Evolutionary conservation across 1,140 invertebrate species (phyloP), one percentile per base, ranked within the genome.

Genomic region (Oscheius sp.): DNA sequence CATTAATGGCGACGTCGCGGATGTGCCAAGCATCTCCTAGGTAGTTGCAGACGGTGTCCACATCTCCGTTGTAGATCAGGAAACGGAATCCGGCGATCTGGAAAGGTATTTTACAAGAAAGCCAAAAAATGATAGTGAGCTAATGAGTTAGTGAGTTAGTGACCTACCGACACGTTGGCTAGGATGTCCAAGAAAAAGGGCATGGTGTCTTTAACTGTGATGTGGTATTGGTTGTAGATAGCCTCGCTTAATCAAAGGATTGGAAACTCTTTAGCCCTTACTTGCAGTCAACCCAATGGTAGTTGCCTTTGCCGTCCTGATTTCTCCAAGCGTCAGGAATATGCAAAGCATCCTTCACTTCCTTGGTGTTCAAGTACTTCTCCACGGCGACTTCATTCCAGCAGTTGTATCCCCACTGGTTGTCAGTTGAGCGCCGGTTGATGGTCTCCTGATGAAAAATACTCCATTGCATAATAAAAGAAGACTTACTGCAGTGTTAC

Each of bases 11-110:
- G 23, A 77, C 61, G 15, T 64, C 36, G 15, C 26, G 26, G 18
- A 85, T 82, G 81, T 88, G 88, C 87, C 87, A 88, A 75, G 88
- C 84, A 78, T 87, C 87, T 55, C 87, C 87, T 1, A 88, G 79
- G 75, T 87, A 88, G 76, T 88, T 88, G 78, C 87, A 88, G 0
- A 86, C 86, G 84, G 87, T 87, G 73, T 88, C 87, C 4, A 87
- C 83, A 80, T 88, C 87, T 7, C 87, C 87, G 77, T 88, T 88
- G 79, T 88, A 88, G 18, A 88, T 81, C 32, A 88, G 49, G 36
- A 76, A 58, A 34, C 74, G 74, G 74, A 75, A 75, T 20, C 63
- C 34, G n/a, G 68, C 28, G 7, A 31, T n/a, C 26, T 65, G 31
- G n/a, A 38, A 65, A 32, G 20, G 10, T 7, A 26, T 29, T 2